phyloP scores from a whole-genome alignment of 2,113 vertebrate species.

The Actinemys pallida region DNA sequence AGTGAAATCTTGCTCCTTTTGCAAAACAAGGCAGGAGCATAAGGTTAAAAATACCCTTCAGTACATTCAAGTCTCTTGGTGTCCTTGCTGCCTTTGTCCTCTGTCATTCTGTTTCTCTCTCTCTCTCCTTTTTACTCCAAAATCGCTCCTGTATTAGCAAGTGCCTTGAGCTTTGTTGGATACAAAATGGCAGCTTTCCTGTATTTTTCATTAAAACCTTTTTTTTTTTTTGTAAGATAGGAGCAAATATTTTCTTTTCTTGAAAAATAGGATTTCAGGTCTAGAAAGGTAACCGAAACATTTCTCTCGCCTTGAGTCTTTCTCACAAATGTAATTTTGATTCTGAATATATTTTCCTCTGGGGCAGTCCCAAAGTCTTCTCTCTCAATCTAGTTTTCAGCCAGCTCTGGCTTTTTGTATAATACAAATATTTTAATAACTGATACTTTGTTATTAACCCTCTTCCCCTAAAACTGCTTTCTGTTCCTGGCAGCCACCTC shows the following conservation, averaged over 20 bases:
- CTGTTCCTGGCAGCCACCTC: no score
- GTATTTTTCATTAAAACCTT: neutral
- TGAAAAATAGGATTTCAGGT: neutral
- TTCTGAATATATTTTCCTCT: neutral
- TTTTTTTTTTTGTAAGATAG: neutral
- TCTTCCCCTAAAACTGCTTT: neutral
- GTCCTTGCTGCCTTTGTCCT: neutral
- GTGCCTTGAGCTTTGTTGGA: neutral
- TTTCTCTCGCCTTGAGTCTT: neutral
- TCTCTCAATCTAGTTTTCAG: neutral
- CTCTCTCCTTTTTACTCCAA: neutral
- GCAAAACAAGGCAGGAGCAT: neutral
- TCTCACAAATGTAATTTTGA: neutral
- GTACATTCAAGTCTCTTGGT: fast-evolving
- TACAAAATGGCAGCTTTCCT: neutral
- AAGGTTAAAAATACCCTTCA: neutral
- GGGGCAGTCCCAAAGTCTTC: neutral
- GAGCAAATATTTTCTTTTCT: neutral
- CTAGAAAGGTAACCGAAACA: neutral
- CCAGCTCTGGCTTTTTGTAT: neutral
- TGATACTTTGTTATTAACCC: neutral
- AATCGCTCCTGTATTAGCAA: neutral
- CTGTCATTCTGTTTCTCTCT: neutral
- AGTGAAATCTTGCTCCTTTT: neutral
- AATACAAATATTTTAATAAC: neutral